Conservation (phyloP, 2,888 invertebrate species). For the Orgyia antiqua region DNA sequence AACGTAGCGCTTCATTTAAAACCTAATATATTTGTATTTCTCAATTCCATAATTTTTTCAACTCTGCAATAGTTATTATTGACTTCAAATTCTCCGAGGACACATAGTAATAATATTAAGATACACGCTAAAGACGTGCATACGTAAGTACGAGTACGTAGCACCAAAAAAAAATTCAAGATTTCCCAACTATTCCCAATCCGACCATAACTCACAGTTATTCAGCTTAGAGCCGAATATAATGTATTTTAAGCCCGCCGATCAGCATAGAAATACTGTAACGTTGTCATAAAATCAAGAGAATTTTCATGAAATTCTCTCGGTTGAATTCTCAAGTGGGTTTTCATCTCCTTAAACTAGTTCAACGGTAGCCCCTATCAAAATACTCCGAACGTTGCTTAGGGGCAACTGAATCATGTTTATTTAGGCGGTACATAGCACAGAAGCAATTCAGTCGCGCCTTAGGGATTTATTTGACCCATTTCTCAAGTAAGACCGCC, state of each 20-base stretch:
- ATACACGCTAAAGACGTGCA: neutral
- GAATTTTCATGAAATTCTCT: slow-evolving; percentile 19
- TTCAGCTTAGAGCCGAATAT: slow-evolving; percentile 11
- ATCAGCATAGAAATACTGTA: slow-evolving; percentile 26
- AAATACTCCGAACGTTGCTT: slow-evolving; percentile 26
- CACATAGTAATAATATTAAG: neutral
- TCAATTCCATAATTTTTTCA: too few relatives aligned
- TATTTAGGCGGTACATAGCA: slow-evolving; percentile 24
- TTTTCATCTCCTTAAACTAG: slow-evolving; percentile 7
- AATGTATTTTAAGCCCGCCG: slow-evolving; percentile 14
- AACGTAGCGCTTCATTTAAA: too few relatives aligned
- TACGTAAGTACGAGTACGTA: neutral
- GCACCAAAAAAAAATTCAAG: slow-evolving; percentile 1
- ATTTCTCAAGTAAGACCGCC: slow-evolving; percentile 20
- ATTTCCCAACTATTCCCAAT: slow-evolving; percentile 10
- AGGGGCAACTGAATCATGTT: slow-evolving; percentile 30
- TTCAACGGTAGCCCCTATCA: slow-evolving; percentile 19
- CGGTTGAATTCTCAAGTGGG: slow-evolving; percentile 22
- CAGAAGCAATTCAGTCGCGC: slow-evolving; percentile 13
- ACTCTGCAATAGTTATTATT: too few relatives aligned
- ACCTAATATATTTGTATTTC: too few relatives aligned
- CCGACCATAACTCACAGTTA: slow-evolving; percentile 15
- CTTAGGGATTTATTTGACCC: slow-evolving; percentile 23
- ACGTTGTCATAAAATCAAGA: slow-evolving; percentile 24
- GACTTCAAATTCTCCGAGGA: too few relatives aligned